These are phyloP conservation scores for Harpagoxenus sublaevis DNA, from an alignment of 2,888 invertebrate species.

Conservation along the genomic window DNA sequence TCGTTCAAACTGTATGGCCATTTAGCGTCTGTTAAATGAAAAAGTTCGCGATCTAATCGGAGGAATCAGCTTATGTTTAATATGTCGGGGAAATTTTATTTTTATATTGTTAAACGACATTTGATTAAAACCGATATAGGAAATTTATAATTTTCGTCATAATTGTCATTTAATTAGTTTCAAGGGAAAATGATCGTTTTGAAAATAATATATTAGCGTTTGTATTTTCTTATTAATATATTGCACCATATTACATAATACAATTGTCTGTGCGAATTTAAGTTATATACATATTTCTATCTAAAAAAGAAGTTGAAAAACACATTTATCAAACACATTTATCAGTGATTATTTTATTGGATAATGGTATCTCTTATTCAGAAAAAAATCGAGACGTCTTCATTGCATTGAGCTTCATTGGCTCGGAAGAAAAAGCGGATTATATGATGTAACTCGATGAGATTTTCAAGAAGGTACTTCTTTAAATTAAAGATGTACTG, in stretches of 20 bases:
- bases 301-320: not conserved
- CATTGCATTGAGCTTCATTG: constrained; percentile 21
- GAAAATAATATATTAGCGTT: not conserved
- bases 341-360: not conserved
- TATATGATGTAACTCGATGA: constrained; percentile 42
- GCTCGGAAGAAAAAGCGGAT: constrained; percentile 35
- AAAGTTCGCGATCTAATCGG: not conserved
- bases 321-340: not conserved
- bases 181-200: not conserved
- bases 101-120: not conserved
- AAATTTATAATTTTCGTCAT: not conserved
- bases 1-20: not conserved
- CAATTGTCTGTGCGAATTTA: not conserved
- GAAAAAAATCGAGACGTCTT: constrained; percentile 17
- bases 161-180: not conserved
- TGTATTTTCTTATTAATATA: not conserved
- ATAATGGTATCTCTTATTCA: constrained; percentile 22
- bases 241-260: not conserved
- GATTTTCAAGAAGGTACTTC: constrained; percentile 46
- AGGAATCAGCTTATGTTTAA: not conserved
- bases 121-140: not conserved
- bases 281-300: not conserved
- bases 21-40: not conserved
- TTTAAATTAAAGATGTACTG: constrained; percentile 47
- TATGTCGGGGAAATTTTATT: not conserved